Base-by-base conservation (phyloP, 2,797 vertebrate species). In the Gallinago solitaria region DNA sequence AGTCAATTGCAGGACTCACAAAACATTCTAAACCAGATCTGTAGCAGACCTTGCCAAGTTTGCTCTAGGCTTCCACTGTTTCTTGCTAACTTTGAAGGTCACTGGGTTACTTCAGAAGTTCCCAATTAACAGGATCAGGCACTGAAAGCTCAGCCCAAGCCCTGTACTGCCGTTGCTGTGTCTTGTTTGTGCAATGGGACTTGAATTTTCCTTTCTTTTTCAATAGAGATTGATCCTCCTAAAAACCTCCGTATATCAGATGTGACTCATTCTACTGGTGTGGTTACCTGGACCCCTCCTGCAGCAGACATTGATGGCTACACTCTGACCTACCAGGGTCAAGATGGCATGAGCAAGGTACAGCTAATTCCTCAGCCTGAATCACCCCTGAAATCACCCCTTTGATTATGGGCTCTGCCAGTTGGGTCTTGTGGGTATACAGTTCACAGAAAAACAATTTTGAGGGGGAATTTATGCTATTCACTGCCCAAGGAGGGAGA, bases 161-260 rank as follows among this genome's bases (percentile, higher is more conserved):
- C 9, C 19, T 81, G 41, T 12, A 12, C 35, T 65, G 39, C n/a
- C 35, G 18, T 60, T 71, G 8, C 51, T 65, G 17, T 41, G 39
- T 96, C 59, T 71, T 5, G 5, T 70, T 86, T 84, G 12, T 59
- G 75, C 48, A 76, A 5, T 4, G 18, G 27, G 17, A 68, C 20
- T 53, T 68, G 28, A 25, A 6, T 74, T 78, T 87, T 75, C 30
- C 45, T 80, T 92, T 84, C 32, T 56, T 83, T 90, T 86, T 57
- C 18, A 39, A n/a, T 96, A 99, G 99, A 98, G 28, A 98, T 99
- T 20, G 99, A 99, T 93, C 97, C 98, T 68, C 99, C 99, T 15
- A 98, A 92, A 86, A 98, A 99, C 90, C 96, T 99, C 35, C 97
- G 10, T 85, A 97, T 98, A 6, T 96, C 97, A 45, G 97, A 98